Conservation (phyloP, 35 echinoderm and acorn worm genomes). For the Acanthaster planci region DNA sequence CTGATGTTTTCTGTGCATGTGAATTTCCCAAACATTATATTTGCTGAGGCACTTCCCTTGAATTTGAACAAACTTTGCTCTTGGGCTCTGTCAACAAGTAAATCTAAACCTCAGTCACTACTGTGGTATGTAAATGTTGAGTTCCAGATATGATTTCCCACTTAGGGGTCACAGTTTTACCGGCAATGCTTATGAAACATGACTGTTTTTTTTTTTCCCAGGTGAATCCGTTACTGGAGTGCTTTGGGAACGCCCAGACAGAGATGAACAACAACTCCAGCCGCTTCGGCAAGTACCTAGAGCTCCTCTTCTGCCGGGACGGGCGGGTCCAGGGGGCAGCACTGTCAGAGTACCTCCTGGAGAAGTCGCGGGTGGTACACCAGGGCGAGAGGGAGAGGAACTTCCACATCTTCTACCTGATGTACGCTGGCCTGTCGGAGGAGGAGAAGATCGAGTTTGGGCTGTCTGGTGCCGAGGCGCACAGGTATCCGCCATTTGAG, state of each 20-base stretch:
- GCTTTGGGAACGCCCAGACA: constrained; percentile 95
- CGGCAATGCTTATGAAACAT: no score
- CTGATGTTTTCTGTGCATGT: no score
- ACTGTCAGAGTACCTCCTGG: constrained; percentile 83
- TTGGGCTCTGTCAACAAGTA: no score
- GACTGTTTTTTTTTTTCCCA: constrained; percentile 8
- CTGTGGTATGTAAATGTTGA: no score
- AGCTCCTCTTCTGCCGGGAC: constrained; percentile 60
- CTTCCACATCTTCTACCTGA: constrained; percentile 90
- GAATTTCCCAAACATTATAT: no score
- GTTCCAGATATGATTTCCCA: no score
- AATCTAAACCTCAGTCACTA: no score
- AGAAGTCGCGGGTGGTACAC: constrained; percentile 79
- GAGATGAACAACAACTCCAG: constrained; percentile 97
- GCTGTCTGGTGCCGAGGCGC: constrained; percentile 43
- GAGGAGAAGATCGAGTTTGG: constrained; percentile 64
- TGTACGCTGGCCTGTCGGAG: constrained; percentile 73
- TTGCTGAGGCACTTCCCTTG: no score
- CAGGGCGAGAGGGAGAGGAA: constrained; percentile 82
- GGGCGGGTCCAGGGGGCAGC: constrained; percentile 78
- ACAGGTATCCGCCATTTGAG: no score
- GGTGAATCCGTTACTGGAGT: constrained; percentile 91
- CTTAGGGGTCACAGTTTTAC: no score
- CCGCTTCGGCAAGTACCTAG: constrained; percentile 91
- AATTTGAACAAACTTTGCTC: no score